Evolutionary conservation across 1,140 invertebrate species (phyloP), one percentile per base, ranked within the genome.

Genomic region (Drosophila kikkawai): DNA sequence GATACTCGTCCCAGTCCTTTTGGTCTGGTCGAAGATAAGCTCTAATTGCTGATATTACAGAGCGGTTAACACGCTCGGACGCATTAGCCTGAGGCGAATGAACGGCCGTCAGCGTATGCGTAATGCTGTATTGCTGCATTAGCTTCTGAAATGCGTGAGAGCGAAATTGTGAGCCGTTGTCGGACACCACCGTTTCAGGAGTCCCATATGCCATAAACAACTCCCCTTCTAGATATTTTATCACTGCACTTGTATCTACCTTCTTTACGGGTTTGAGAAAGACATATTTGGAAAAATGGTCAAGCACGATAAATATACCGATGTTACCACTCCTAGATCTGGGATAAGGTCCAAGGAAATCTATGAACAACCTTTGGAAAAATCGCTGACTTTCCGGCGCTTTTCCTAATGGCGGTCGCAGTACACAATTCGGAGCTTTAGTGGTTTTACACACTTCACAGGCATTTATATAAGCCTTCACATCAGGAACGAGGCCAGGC

Each of bases 381-480:
- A 53, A 53, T 19, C 50, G 50, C n/a, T 53, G 50, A 53, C n/a
- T 36, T 53, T 36, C 50, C 5, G 32, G 29, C 2, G 50, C 50
- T 53, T 53, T 53, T 19, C 29, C 50, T 19, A 22, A 47, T 2
- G 45, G 45, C 3, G 45, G 59, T 34, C 64, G 41, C 6, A 51
- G 29, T 19, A 17, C 29, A 4, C 7, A 32, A 36, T 34, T 53
- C 7, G n/a, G 51, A 17, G 32, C 32, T 19, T 79, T 56, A 1
- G 39, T 55, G 1, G 9, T 15, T n/a, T 76, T 77, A 13, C 74
- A 68, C 1, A 56, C 22, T 0, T 60, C 34, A 36, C 74, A 73
- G 9, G 9, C 45, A 4, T 42, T 39, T 1, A 77, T 48, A 32
- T 73, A 76, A 9, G 19, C 3, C 32, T 34, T 36, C 19, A 53